These are phyloP conservation scores for Beaufortia kweichowensis DNA, from an alignment of 2,113 vertebrate species.

Conservation along the genomic window DNA sequence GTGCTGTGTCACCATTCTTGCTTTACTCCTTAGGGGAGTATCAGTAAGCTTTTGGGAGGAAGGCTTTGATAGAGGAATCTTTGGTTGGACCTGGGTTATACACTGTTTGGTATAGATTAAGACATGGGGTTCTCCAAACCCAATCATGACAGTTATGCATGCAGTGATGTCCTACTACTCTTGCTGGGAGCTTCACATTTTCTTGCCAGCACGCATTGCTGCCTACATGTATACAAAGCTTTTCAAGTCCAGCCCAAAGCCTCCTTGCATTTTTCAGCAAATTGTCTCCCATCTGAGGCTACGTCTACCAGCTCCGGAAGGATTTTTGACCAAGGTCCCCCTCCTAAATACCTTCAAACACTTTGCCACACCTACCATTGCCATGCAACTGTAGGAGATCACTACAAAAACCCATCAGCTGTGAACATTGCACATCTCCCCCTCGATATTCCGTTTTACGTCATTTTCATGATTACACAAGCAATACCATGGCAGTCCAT, in stretches of 20 bases:
- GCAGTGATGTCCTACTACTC: conserved; percentile 83
- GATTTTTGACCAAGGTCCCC: conserved; percentile 99
- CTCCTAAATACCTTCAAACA: conserved; percentile 79
- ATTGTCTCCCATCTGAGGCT: conserved; percentile 83
- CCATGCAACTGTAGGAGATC: conserved; percentile 79
- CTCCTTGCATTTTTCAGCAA: conserved; percentile 61
- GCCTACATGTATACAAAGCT: conserved; percentile 65
- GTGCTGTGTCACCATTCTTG: conserved; percentile 20
- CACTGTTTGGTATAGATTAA: conserved; percentile 58
- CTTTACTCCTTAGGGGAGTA: conserved; percentile 80
- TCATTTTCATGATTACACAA: conserved; percentile 17
- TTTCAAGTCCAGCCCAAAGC: conserved; percentile 65
- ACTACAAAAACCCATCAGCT: conserved; percentile 72
- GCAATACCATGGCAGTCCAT: conserved; percentile 38
- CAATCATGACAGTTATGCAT: conserved; percentile 75
- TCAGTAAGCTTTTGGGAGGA: conserved; percentile 74
- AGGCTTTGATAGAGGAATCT: conserved; percentile 83
- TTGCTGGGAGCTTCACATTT: conserved; percentile 78
- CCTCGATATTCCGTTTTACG: conserved; percentile 20
- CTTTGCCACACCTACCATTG: conserved; percentile 97
- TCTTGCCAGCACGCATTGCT: conserved; percentile 76
- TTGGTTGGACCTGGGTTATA: conserved; percentile 68
- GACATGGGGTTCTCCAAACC: conserved; percentile 60
- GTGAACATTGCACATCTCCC: conserved; percentile 15
- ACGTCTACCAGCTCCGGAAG: conserved; percentile 90